These are phyloP conservation scores for Murina feae DNA, from an alignment of 2,113 vertebrate species.

Conservation along the genomic window DNA sequence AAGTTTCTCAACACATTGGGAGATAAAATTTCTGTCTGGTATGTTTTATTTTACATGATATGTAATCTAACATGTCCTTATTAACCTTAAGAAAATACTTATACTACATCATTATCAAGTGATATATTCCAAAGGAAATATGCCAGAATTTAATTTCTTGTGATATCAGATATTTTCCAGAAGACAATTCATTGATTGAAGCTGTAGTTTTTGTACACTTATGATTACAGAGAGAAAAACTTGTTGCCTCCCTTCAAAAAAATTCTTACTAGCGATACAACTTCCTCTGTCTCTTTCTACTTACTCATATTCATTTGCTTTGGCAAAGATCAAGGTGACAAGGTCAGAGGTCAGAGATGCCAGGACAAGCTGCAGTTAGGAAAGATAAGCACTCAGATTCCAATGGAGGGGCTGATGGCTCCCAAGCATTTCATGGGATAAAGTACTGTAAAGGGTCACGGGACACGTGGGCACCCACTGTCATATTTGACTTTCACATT, in stretches of 20 bases:
- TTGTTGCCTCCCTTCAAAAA: background rate
- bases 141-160: background rate
- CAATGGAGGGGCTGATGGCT: no score
- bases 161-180: background rate
- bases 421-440: background rate
- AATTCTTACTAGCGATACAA: background rate
- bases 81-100: slow-evolving; percentile 12
- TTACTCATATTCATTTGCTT: background rate
- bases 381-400: background rate
- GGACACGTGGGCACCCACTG: background rate
- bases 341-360: background rate
- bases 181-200: background rate
- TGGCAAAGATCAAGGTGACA: background rate
- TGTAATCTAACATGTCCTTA: background rate
- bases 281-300: background rate
- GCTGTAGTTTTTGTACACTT: background rate
- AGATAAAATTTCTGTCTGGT: background rate
- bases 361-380: background rate
- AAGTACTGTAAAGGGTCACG: background rate
- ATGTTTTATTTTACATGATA: background rate
- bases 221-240: background rate
- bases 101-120: background rate
- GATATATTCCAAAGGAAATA: background rate
- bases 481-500: background rate
- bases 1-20: background rate